These are phyloP conservation scores for Hydropsyche tenuis DNA, from an alignment of 1,140 invertebrate species.

Conservation along the genomic window DNA sequence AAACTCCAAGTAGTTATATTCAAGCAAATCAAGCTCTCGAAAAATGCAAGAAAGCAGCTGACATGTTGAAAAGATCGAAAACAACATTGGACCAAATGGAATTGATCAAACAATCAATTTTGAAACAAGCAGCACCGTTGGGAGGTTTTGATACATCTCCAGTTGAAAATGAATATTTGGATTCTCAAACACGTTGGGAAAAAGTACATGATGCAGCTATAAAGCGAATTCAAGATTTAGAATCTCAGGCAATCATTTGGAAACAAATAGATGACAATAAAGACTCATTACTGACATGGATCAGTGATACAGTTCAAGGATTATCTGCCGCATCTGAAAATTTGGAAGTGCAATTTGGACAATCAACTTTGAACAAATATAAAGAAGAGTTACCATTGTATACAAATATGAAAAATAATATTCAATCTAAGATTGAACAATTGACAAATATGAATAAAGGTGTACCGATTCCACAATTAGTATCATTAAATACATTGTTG, in stretches of 20 bases:
- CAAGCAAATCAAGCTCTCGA: constrained; percentile 71
- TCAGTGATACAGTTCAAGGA: constrained; percentile 78
- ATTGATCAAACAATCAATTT: constrained; percentile 71
- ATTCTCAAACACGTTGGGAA: constrained; percentile 76
- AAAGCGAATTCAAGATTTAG: constrained; percentile 76
- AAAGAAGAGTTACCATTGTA: constrained; percentile 84
- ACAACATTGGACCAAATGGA: constrained; percentile 77
- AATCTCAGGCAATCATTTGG: constrained; percentile 90
- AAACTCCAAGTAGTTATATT: constrained; percentile 70
- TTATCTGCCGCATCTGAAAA: constrained; percentile 77
- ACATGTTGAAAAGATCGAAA: constrained; percentile 77
- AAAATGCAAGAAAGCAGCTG: constrained; percentile 76
- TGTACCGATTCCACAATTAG: constrained; percentile 72
- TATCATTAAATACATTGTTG: constrained; percentile 72
- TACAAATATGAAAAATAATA: constrained; percentile 75
- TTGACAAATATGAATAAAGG: constrained; percentile 80
- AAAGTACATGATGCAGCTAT: constrained; percentile 73
- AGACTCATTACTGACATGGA: constrained; percentile 83
- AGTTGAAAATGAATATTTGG: constrained; percentile 69
- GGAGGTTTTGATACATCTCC: constrained; percentile 73
- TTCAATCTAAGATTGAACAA: constrained; percentile 81
- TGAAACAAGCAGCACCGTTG: constrained; percentile 76
- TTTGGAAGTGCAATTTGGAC: constrained; percentile 80
- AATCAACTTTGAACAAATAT: constrained; percentile 80
- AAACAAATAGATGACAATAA: constrained; percentile 88